phyloP scores from a whole-genome alignment of 2,888 invertebrate genomes.

The Dendrolimus houi region DNA sequence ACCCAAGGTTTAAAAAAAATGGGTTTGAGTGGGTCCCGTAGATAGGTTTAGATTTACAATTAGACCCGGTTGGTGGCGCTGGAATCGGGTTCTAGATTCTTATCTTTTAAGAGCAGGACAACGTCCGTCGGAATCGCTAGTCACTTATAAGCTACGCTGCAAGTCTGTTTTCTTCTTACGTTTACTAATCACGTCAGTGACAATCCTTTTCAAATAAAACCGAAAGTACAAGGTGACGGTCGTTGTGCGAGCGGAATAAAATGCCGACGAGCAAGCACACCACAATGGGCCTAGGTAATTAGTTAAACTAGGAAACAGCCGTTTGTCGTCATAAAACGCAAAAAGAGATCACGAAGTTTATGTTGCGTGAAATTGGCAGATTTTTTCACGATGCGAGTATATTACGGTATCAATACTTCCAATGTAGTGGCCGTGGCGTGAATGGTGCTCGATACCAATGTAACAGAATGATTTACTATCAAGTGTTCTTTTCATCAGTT shows the following conservation, averaged over 20 bases:
- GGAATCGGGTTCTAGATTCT: no score
- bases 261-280: slow-evolving; percentile 44
- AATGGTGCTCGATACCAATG: slow-evolving; percentile 17
- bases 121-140: no score
- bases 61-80: no score
- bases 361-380: slow-evolving; percentile 69
- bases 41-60: no score
- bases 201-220: slow-evolving; percentile 33
- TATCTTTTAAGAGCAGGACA: no score
- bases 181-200: slow-evolving; percentile 2
- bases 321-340: slow-evolving; percentile 60
- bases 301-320: slow-evolving; percentile 54
- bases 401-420: slow-evolving; percentile 10
- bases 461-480: background rate
- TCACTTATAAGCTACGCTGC: no score
- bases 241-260: slow-evolving; percentile 42
- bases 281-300: slow-evolving; percentile 50
- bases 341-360: slow-evolving; percentile 62
- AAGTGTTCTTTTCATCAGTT: background rate
- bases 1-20: no score
- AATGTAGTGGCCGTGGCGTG: slow-evolving; percentile 5
- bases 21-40: no score
- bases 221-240: slow-evolving; percentile 63
- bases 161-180: background rate
- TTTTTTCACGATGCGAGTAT: slow-evolving; percentile 34